Base-by-base conservation (phyloP, 1,140 invertebrate genomes). In the Nautilus pompilius region DNA sequence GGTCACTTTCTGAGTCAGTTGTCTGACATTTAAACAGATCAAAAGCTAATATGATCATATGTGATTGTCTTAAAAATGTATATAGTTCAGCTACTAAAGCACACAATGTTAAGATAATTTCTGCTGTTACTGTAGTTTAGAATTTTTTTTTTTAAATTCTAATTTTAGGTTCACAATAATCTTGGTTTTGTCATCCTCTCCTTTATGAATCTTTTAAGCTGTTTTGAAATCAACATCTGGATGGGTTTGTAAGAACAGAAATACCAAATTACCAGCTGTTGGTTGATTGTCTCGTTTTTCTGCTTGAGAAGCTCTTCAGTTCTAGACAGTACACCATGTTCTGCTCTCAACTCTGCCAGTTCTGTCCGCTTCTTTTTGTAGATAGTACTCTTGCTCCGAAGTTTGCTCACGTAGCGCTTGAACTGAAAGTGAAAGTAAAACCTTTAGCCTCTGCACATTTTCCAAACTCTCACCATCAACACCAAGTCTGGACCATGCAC, bases 281-380 rank as follows among this genome's bases (percentile, higher is more conserved):
- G 62, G 51, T 83, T 78, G 32, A 84, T 79, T 26, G 79, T 71
- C 26, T 85, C 82, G 62, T 85, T 78, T 56, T 81, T 75, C 59
- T 82, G 73, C 61, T 83, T 79, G 6, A 91, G 76, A 54, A 90
- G 87, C 68, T 88, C 87, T 8, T 87, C 70, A 0, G 89, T 90
- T 28, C 89, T 81, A 60, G 84, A 83, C 2, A 91, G 72, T 2
- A 90, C 85, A 10, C 89, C 89, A 69, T 80, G 80, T 79, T 90
- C 89, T 20, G 91, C 90, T 81, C 88, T 87, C 22, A 90, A 78
- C 51, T 89, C 88, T 36, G 88, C 86, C 49, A 93, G 79, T 79
- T 91, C 89, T 6, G 89, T 86, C 74, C 89, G 84, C 71, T 90
- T 90, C 70, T 89, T 86, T 80, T 93, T 93, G 75, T 93, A 93